Conservation (phyloP, 2,888 invertebrate species). For the Heliconius erato region DNA sequence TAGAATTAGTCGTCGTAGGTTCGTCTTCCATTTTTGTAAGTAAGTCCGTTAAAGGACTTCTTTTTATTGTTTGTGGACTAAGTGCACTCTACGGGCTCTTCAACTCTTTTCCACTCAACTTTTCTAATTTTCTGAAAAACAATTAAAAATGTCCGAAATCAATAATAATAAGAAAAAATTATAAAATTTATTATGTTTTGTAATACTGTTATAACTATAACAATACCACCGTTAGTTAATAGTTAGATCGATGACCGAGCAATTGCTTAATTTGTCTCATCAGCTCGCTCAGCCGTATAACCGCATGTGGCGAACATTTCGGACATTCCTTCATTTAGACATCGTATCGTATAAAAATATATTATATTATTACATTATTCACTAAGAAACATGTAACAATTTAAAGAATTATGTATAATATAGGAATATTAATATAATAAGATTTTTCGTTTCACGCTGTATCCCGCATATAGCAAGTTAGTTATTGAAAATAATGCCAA, state of each 20-base stretch:
- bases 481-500: background rate
- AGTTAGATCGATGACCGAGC: constrained; percentile 57
- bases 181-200: background rate
- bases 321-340: constrained; percentile 28
- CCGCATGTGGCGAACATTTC: constrained; percentile 35
- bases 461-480: background rate
- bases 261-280: constrained; percentile 55
- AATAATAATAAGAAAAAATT: no score
- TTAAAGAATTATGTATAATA: no score
- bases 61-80: no score
- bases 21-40: no score
- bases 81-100: no score
- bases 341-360: background rate
- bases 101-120: no score
- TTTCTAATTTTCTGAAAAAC: no score
- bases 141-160: background rate
- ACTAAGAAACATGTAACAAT: background rate
- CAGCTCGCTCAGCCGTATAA: constrained; percentile 26
- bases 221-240: constrained; percentile 49
- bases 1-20: no score
- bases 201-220: background rate
- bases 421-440: no score
- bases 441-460: no score
- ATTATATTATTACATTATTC: background rate
- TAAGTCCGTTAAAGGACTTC: no score